phyloP scores from a whole-genome alignment of 92 coral and sea anemone species.

The Desmophyllum pertusum region DNA sequence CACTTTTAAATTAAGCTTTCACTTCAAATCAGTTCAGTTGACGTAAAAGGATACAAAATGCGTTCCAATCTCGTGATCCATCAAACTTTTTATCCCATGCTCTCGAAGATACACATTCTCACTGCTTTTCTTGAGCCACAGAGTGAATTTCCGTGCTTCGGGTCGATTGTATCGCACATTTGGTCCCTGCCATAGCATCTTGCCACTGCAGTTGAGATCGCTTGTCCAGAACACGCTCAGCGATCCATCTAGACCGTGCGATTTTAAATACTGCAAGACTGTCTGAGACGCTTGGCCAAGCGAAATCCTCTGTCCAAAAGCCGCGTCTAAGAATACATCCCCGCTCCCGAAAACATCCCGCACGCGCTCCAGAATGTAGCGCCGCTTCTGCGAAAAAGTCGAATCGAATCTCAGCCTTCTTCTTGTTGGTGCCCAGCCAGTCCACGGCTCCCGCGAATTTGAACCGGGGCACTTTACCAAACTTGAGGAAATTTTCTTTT shows the following conservation, averaged over 20 bases:
- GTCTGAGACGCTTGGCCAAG: constrained; percentile 77
- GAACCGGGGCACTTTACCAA: constrained; percentile 77
- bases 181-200: constrained; percentile 96
- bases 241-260: constrained; percentile 86
- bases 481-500: constrained; percentile 81
- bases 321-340: constrained; percentile 79
- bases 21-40: background rate
- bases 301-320: constrained; percentile 82
- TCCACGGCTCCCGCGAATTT: constrained; percentile 71
- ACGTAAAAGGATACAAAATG: constrained; percentile 92
- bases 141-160: constrained; percentile 84
- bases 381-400: constrained; percentile 92
- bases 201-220: constrained; percentile 88
- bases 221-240: constrained; percentile 88
- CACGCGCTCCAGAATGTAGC: constrained; percentile 82
- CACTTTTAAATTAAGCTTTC: background rate
- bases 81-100: constrained; percentile 88
- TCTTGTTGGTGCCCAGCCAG: constrained; percentile 62
- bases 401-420: constrained; percentile 80
- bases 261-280: constrained; percentile 76
- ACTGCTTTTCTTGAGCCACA: constrained; percentile 79
- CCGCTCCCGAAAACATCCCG: constrained; percentile 87
- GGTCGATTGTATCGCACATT: constrained; percentile 88
- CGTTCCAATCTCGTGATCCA: constrained; percentile 99
- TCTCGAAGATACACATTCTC: constrained; percentile 89